Conservation (phyloP, 2,113 vertebrate genomes). For the Burhinus bistriatus region DNA sequence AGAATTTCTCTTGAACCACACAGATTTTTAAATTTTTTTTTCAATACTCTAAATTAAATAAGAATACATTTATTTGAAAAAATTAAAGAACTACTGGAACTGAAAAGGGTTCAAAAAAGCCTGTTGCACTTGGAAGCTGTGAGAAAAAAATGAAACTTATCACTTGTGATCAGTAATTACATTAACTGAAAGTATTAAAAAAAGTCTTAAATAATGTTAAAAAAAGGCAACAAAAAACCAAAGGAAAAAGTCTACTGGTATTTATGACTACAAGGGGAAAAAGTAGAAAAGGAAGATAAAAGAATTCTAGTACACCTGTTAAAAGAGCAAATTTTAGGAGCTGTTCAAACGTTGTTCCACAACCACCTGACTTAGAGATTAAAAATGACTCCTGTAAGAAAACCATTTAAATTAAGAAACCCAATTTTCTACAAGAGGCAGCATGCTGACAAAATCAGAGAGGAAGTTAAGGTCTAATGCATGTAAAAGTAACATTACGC, state of each 20-base stretch:
- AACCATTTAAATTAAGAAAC: not conserved
- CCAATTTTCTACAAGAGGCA: not conserved
- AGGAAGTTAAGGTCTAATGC: not conserved
- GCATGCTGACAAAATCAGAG: not conserved
- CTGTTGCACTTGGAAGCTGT: not conserved
- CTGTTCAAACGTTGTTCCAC: not conserved
- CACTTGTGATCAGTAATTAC: not conserved
- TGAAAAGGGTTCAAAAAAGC: not conserved
- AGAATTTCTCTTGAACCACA: not conserved
- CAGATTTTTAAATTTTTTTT: not conserved
- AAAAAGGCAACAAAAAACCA: not conserved
- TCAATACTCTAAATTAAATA: not conserved
- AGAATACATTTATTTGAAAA: not conserved
- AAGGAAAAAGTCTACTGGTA: not conserved
- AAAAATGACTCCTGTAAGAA: not conserved
- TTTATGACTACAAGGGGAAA: not conserved
- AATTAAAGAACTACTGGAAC: conserved; percentile 23
- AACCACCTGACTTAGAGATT: not conserved
- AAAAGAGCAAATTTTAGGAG: not conserved
- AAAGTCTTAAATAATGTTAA: not conserved
- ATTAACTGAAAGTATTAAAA: not conserved
- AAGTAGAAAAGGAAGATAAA: not conserved
- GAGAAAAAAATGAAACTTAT: not conserved
- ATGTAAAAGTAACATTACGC: not conserved
- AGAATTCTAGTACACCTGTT: not conserved